Percentiles rank a stretch among this genome's conserved stretches.
Conservation (phyloP, 1,140 invertebrate species). For the Hirudo medicinalis region DNA sequence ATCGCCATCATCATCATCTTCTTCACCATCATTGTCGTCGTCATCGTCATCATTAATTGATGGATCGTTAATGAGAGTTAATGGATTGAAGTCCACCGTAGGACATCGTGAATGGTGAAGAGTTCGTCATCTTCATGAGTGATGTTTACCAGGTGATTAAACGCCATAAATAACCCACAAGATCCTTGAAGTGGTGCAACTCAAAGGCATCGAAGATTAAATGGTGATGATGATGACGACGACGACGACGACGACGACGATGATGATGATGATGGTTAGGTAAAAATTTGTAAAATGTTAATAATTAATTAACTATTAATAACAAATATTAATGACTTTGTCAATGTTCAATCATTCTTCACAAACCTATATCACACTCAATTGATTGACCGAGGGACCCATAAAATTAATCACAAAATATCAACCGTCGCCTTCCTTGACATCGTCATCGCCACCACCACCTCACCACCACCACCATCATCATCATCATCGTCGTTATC, state of each 20-base stretch:
- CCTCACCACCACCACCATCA: background rate
- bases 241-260: background rate
- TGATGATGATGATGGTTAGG: background rate
- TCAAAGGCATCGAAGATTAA: background rate
- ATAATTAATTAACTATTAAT: no score
- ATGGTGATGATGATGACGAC: background rate
- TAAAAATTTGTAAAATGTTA: background rate
- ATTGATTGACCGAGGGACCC: background rate
- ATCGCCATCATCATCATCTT: no score
- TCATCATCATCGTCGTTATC: background rate
- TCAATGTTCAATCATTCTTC: no score
- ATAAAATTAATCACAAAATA: conserved; percentile 9
- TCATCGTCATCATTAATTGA: background rate
- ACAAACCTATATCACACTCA: background rate
- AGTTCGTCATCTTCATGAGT: background rate
- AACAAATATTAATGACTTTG: no score
- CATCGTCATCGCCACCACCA: background rate
- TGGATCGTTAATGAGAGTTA: no score
- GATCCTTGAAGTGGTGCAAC: background rate
- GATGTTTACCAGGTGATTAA: no score
- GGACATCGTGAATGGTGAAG: background rate
- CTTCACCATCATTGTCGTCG: no score
- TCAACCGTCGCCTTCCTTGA: background rate
- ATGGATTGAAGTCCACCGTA: background rate
- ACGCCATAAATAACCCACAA: no score